Percentiles rank a stretch among this genome's conserved stretches.
Conservation (phyloP, 2,113 vertebrate species). For the Epinephelus lanceolatus region DNA sequence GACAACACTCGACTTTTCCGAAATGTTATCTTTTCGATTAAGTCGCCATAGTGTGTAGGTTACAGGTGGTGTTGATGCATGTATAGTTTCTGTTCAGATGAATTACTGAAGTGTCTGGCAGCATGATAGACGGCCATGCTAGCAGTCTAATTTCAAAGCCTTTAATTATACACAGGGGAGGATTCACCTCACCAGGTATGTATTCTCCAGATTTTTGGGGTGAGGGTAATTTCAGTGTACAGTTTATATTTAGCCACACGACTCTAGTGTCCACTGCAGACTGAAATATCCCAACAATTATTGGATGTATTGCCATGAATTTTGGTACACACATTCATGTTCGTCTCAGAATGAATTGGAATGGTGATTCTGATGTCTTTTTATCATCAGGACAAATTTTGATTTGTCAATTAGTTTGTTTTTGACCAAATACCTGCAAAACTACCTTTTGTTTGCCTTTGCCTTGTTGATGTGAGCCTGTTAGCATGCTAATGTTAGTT, state of each 20-base stretch:
- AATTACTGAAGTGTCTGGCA: neutral
- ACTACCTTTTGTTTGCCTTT: neutral
- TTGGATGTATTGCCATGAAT: neutral
- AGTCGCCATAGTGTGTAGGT: neutral
- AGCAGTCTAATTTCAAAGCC: conserved; percentile 13
- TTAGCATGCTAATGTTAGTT: no score
- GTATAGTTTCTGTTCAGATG: neutral
- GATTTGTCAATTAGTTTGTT: neutral
- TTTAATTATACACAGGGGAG: conserved; percentile 25
- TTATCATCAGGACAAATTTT: neutral
- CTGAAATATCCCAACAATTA: neutral
- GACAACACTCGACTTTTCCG: neutral
- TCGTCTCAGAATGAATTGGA: no score
- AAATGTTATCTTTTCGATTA: conserved; percentile 30
- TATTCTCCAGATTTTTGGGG: neutral
- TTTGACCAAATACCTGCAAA: neutral
- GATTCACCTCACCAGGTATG: neutral
- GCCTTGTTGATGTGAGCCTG: no score
- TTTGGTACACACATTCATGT: neutral
- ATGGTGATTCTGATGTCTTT: neutral
- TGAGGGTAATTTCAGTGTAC: conserved; percentile 4
- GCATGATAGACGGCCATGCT: neutral
- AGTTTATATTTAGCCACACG: neutral
- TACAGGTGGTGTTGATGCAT: neutral
- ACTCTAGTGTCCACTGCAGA: neutral